These are phyloP conservation scores for Ichneumoninae sp. DNA, from an alignment of 2,888 invertebrate species.

Conservation along the genomic window DNA sequence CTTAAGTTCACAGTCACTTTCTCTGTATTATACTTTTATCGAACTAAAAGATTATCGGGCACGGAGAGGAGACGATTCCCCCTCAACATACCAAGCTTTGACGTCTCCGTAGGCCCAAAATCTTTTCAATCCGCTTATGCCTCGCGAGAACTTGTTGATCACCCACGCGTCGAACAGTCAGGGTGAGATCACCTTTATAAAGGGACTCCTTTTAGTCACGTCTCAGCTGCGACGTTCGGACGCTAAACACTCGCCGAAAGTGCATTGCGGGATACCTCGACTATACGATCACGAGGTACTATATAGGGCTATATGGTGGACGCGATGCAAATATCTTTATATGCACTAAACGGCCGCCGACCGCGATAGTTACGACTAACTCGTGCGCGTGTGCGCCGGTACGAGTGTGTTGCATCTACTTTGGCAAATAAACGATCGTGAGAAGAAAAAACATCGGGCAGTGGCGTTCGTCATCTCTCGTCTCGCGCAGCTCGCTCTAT, in stretches of 20 bases:
- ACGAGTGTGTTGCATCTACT: neutral
- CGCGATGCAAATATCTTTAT: constrained; percentile 57
- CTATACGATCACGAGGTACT: constrained; percentile 8
- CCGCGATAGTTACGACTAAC: constrained; percentile 52
- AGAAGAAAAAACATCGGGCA: neutral
- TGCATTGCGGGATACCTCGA: constrained; percentile 37
- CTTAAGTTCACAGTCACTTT: constrained; percentile 51
- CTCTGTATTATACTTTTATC: constrained; percentile 23
- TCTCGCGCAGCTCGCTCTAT: constrained; percentile 16
- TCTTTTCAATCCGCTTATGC: constrained; percentile 43
- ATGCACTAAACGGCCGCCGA: constrained; percentile 51
- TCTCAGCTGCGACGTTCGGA: constrained; percentile 50
- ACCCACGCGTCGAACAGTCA: constrained; percentile 75
- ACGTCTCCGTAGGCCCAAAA: constrained; percentile 36
- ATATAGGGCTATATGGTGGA: neutral
- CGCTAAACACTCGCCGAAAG: constrained; percentile 62
- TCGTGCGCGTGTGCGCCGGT: constrained; percentile 5
- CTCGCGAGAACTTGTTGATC: constrained; percentile 44
- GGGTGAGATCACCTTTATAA: constrained; percentile 78
- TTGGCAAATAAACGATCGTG: constrained; percentile 36
- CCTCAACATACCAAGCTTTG: neutral
- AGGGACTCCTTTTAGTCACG: constrained; percentile 66
- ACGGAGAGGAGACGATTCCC: constrained; percentile 1
- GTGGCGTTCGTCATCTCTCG: constrained; percentile 49
- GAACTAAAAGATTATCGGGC: constrained; percentile 21